These are phyloP conservation scores for Xanthia icteritia DNA, from an alignment of 2,888 invertebrate genomes.

Conservation along the genomic window DNA sequence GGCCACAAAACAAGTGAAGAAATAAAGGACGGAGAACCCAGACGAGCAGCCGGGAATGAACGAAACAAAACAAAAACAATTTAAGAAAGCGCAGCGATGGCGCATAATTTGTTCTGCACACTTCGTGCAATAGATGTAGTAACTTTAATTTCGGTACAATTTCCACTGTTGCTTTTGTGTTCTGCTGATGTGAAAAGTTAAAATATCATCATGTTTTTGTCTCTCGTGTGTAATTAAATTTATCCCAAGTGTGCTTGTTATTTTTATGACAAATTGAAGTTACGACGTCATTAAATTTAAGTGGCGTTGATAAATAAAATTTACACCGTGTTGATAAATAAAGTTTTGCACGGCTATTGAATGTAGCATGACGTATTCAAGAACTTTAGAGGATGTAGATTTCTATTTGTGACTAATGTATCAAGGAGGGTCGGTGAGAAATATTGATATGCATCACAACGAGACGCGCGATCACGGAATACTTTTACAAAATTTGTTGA, in stretches of 20 bases:
- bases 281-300: conserved; percentile 27
- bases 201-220: conserved; percentile 46
- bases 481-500: neutral
- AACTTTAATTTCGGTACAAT: conserved; percentile 56
- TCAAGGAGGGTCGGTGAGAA: neutral
- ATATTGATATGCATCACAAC: conserved; percentile 1
- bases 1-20: conserved; percentile 37
- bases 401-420: neutral
- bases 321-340: neutral
- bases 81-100: conserved; percentile 58
- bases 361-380: neutral
- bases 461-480: neutral
- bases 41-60: conserved; percentile 43
- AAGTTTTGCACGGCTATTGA: neutral
- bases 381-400: neutral
- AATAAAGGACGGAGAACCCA: conserved; percentile 27
- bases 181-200: conserved; percentile 56
- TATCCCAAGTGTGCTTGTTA: conserved; percentile 23
- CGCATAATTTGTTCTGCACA: conserved; percentile 62
- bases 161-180: conserved; percentile 48
- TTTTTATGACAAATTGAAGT: conserved; percentile 41
- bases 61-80: conserved; percentile 60
- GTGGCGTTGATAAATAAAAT: conserved; percentile 30
- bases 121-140: conserved; percentile 56
- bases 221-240: conserved; percentile 48